Base-by-base conservation (phyloP, 53 echinoderm and acorn worm genomes). In the Antedon mediterranea region DNA sequence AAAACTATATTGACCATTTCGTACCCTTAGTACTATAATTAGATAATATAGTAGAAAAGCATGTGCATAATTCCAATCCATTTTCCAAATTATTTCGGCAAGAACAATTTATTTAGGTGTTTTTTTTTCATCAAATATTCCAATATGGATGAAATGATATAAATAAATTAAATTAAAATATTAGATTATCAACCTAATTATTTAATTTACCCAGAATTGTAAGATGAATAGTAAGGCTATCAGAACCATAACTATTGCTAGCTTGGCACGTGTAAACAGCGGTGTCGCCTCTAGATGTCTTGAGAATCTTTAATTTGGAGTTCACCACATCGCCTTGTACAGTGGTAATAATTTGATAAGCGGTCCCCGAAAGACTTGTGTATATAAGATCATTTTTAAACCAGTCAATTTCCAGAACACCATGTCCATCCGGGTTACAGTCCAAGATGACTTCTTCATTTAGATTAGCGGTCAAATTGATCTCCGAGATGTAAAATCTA, bases 211-310 rank as follows among this genome's bases (percentile, higher is more conserved):
- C 94, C 76, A 89, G 94, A 13, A 94, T 87, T 77, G 82, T 88
- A 0, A 98, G 85, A 3, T 86, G 88, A 7, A 93, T 88, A 14
- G 74, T 77, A 31, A 82, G 75, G 43, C 86, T 88, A 74, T 92
- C 98, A 28, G 88, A 86, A 27, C 98, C 98, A 79, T 90, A 90
- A 32, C 81, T 81, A 57, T 98, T 98, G 42, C 79, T n/a, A 29
- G 92, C 98, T 15, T 86, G 84, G 75, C 98, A 98, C 23, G 86
- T 83, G 33, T 98, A 98, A 3, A 88, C 81, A 31, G 90, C 90
- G 7, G 92, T 93, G 79, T 98, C 98, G 37, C 78, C 88, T 28
- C 92, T 83, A 29, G 43, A 78, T 0, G 90, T 79, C 28, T 84
- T 75, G 79, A 77, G 86, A 34, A 98, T 75, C 28, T 81, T 88